A percentile compares a stretch with the other conserved stretches of the same genome.
Conservation (phyloP, 2,888 invertebrate species). For the Cheilosia soror region DNA sequence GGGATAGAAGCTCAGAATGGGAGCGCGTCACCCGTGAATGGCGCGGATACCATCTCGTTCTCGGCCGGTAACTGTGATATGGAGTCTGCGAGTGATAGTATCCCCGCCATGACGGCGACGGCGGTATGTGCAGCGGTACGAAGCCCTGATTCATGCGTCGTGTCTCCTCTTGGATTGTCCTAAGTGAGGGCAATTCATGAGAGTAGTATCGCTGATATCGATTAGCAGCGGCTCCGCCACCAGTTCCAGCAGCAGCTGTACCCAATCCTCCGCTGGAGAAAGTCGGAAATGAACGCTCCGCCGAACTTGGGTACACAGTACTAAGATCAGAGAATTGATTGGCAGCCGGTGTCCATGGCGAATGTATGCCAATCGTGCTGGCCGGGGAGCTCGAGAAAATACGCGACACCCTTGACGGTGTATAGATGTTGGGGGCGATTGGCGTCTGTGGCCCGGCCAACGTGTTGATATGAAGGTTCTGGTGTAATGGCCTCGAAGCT, state of each 20-base stretch:
- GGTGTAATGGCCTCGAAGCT: slow-evolving; percentile 82
- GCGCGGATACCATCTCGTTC: slow-evolving; percentile 87
- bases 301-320: slow-evolving; percentile 92
- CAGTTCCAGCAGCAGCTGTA: slow-evolving; percentile 82
- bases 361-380: slow-evolving; percentile 84
- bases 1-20: slow-evolving; percentile 88
- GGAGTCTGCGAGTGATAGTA: slow-evolving; percentile 83
- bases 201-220: slow-evolving; percentile 85
- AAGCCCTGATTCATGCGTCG: slow-evolving; percentile 85
- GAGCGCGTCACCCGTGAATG: slow-evolving; percentile 88
- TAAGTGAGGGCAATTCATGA: slow-evolving; percentile 89
- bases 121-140: slow-evolving; percentile 87
- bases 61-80: slow-evolving; percentile 85
- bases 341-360: slow-evolving; percentile 88
- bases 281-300: slow-evolving; percentile 91
- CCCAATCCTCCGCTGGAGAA: slow-evolving; percentile 86
- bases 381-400: slow-evolving; percentile 89
- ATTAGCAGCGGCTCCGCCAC: slow-evolving; percentile 83
- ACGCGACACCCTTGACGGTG: slow-evolving; percentile 84
- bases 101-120: slow-evolving; percentile 85
- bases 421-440: slow-evolving; percentile 81
- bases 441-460: slow-evolving; percentile 78
- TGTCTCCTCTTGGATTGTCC: slow-evolving; percentile 90
- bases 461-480: slow-evolving; percentile 82
- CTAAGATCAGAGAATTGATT: slow-evolving; percentile 93